Base-by-base conservation (phyloP, 2,797 vertebrate genomes). In the Eupleurogrammus muticus region DNA sequence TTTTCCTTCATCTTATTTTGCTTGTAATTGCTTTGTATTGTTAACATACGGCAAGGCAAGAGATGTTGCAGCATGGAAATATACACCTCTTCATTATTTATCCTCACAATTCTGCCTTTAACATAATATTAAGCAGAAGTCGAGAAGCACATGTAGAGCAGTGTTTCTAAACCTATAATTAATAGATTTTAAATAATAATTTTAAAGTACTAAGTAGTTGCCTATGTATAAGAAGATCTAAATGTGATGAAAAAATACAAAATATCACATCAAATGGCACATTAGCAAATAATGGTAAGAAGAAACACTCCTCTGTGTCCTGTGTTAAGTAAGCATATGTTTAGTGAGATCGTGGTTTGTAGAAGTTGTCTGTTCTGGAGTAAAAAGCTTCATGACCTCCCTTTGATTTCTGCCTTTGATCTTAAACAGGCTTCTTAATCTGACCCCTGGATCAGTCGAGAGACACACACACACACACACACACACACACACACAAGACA, bases 391-490 rank as follows among this genome's bases (percentile, higher is more conserved):
- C 16, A 44, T 64, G 63, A 57, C 73, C 66, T 56, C 47, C 73
- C 60, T 77, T 38, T 65, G 50, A 32, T 1, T 0, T 0, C 58
- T 32, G 73, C 28, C 76, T 89, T 87, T 90, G 81, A 87, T 87
- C 70, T 70, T 36, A n/a, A 66, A 68, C 48, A 14, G n/a, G 12
- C 57, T 56, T 79, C 66, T 66, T 69, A 81, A 87, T 85, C 84
- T 36, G 12, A 32, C 57, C 79, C 44, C 59, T 47, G 52, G 50
- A 73, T 83, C 78, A 34, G 58, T 53, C 63, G 7, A 53, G 16
- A 56, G 0, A 55, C 47, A 42, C 47, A 44, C 46, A 51, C 21
- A 11, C 46, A 48, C 21, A 35, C 20, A 32, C 48, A 34, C 49
- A 44, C 9, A 56, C 60, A n/a, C 35, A 40, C 42, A 32, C 9